These are phyloP conservation scores for Drosophila parvula DNA, from an alignment of 1,140 invertebrate species.

Conservation along the genomic window DNA sequence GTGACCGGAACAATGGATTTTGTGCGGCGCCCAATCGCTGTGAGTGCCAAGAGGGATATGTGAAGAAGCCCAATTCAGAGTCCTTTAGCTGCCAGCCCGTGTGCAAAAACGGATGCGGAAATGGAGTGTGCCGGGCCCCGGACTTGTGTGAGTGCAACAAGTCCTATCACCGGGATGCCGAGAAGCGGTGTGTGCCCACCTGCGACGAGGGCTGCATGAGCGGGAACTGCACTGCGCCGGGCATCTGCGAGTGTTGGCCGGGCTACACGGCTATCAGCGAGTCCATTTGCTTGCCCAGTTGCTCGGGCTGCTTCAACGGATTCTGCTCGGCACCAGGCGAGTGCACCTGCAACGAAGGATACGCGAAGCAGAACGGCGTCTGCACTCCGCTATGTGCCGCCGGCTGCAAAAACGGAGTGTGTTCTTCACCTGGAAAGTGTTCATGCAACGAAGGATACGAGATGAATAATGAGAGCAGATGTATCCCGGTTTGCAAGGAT, in stretches of 20 bases:
- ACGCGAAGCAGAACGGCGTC: not conserved
- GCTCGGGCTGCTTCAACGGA: conserved; percentile 30
- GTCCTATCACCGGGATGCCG: conserved; percentile 84
- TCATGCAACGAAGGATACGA: conserved; percentile 16
- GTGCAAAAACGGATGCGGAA: conserved; percentile 51
- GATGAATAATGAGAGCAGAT: not conserved
- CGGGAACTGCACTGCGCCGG: conserved; percentile 28
- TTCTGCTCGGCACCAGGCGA: conserved; percentile 19
- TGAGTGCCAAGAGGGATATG: conserved; percentile 35
- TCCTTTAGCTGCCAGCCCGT: conserved; percentile 42
- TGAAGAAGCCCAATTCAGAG: conserved; percentile 1
- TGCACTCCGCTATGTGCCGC: conserved; percentile 21
- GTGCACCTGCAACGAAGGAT: conserved; percentile 31
- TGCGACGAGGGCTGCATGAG: conserved; percentile 29
- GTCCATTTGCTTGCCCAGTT: conserved; percentile 15
- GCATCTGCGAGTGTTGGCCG: conserved; percentile 16
- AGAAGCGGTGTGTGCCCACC: conserved; percentile 39
- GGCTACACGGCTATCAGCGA: conserved; percentile 6
- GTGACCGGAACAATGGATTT: conserved; percentile 12
- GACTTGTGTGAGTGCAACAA: conserved; percentile 51
- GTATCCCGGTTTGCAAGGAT: conserved; percentile 6
- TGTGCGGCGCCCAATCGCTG: conserved; percentile 38
- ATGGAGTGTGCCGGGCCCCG: conserved; percentile 57
- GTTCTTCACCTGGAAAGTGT: conserved; percentile 16
- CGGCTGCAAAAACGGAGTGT: conserved; percentile 29